A percentile compares a stretch with the other conserved stretches of the same genome.
Conservation (phyloP, 2,888 invertebrate species). For the Brenthis hecate region DNA sequence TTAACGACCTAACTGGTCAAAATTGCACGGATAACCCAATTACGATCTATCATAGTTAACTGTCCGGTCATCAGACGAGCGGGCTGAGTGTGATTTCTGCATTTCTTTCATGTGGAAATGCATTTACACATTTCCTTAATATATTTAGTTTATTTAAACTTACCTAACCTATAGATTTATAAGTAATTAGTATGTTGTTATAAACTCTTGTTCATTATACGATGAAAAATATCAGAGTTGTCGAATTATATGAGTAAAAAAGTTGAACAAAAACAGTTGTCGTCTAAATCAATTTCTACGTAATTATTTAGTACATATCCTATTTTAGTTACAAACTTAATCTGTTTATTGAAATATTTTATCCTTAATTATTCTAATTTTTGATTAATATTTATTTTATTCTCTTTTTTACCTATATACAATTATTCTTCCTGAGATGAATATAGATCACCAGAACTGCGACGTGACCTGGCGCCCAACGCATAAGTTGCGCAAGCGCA, state of each 20-base stretch:
- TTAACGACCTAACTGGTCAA: conserved; percentile 30
- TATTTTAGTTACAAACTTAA: too few relatives aligned
- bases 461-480: conserved; percentile 30
- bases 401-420: background rate
- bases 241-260: too few relatives aligned
- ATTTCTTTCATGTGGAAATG: background rate
- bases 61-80: conserved; percentile 14
- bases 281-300: too few relatives aligned
- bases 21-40: conserved; percentile 27
- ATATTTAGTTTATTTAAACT: too few relatives aligned
- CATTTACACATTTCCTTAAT: background rate
- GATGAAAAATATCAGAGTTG: too few relatives aligned
- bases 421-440: background rate
- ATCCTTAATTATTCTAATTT: too few relatives aligned
- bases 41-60: conserved; percentile 24
- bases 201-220: too few relatives aligned
- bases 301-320: too few relatives aligned
- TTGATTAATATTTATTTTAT: background rate
- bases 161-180: too few relatives aligned
- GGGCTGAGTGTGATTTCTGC: conserved; percentile 7
- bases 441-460: conserved; percentile 5
- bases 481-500: conserved; percentile 56
- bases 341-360: too few relatives aligned
- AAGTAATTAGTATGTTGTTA: too few relatives aligned
- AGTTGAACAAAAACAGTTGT: too few relatives aligned